Evolutionary conservation across 2,113 vertebrate species (phyloP), one percentile per base, ranked within the genome.

Genomic region (Gymnobelideus leadbeateri): DNA sequence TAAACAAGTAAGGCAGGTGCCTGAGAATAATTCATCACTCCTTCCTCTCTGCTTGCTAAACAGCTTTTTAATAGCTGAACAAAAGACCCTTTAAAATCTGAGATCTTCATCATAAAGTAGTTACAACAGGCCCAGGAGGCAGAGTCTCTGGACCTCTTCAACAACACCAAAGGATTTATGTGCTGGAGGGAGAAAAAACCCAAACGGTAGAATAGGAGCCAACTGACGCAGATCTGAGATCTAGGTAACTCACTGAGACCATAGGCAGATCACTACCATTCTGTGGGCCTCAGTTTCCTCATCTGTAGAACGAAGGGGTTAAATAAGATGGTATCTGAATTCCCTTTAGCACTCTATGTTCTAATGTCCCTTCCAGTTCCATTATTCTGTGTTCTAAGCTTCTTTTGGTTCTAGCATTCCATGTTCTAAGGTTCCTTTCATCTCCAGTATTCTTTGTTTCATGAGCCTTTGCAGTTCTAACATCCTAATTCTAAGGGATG

Each of bases 1-100:
- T 96, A 97, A 97, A 97, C 97, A 98, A 91, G 95, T 94, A 96
- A 96, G 94, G 92, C 91, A 94, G 93, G 94, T 94, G 57, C 97
- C 97, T 96, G 91, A 84, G 91, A 97, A 97, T 94, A 96, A 97
- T 97, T 97, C 97, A 95, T 92, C 96, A 68, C 93, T 97, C 89
- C 89, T 91, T 97, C 97, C 61, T 43, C n/a, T 84, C 68, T 96
- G 77, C 92, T 98, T 97, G 92, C 94, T 97, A 96, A 97, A 97
- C 96, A 97, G 93, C 94, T 91, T 96, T 96, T 97, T 95, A 95
- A 91, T 95, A 95, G 94, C 94, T 95, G 55, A 91, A 61, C 28
- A 94, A 94, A 94, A 77, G 93, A 91, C 55, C 49, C 90, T 98
- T 97, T 93, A 93, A 92, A 97, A 97, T 92, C 93, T 96, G 92